phyloP scores from a whole-genome alignment of 1,140 invertebrate species.

The Proales similis region DNA sequence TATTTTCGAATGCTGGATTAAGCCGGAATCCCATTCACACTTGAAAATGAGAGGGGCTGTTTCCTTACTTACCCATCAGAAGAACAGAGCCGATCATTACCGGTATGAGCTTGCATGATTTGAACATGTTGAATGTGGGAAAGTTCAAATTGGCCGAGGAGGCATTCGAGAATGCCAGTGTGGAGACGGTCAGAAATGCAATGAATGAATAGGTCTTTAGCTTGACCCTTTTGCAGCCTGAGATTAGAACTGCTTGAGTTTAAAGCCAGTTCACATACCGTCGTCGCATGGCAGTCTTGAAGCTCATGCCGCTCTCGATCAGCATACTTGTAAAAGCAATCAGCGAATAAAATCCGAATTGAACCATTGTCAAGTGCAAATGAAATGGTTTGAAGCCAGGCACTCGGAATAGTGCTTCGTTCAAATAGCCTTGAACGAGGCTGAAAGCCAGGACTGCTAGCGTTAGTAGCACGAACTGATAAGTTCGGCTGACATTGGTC shows the following conservation, averaged over 20 bases:
- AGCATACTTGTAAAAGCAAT: not conserved
- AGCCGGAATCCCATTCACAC: not conserved
- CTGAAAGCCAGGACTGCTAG: conserved; percentile 22
- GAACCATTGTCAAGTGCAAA: conserved; percentile 82
- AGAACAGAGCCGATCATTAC: conserved; percentile 36
- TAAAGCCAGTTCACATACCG: not conserved
- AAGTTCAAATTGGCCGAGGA: conserved; percentile 30
- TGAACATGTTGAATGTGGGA: conserved; percentile 36
- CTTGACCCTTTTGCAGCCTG: conserved; percentile 1
- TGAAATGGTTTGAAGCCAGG: conserved; percentile 79
- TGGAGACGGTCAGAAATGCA: conserved; percentile 29
- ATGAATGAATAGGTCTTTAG: conserved; percentile 30
- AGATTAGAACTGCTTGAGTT: not conserved
- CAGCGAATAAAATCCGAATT: conserved; percentile 59
- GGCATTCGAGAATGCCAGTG: conserved; percentile 26
- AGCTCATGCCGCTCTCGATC: not conserved
- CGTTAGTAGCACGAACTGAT: conserved; percentile 19
- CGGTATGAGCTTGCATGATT: conserved; percentile 36
- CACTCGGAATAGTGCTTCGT: conserved; percentile 74
- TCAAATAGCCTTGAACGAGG: conserved; percentile 30
- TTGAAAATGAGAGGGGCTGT: not conserved
- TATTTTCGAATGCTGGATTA: no score
- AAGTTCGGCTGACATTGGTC: not conserved
- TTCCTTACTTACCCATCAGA: conserved; percentile 16
- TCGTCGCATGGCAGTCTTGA: not conserved